Base-by-base conservation (phyloP, 2,797 vertebrate species). In the Acestrorhynchus altus region DNA sequence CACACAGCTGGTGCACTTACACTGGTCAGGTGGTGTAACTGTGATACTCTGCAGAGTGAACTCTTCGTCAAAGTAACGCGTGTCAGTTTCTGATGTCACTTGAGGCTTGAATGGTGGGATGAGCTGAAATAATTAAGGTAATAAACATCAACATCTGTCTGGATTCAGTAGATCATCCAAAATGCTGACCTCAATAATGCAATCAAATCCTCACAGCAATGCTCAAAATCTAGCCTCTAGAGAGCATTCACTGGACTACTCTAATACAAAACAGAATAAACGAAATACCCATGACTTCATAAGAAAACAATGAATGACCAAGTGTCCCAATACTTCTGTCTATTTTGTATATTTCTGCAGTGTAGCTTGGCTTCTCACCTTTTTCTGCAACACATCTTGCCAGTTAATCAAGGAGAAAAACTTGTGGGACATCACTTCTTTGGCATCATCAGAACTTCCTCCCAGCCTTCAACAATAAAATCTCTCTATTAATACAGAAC, bases 21-120 rank as follows among this genome's bases (percentile, higher is more conserved):
- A 98, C 87, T 95, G 94, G 84, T 98, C 97, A 0, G 97, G 97
- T 0, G 97, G 97, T 1, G 97, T 98, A 88, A 98, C 93, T 35
- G 96, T 98, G 84, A 98, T 98, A 67, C 94, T 94, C 86, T 98
- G 96, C 67, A 96, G 95, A 0, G 97, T 98, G 93, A 98, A 98
- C 83, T 98, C 97, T 0, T 98, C 97, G 0, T 98, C 97, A 2
- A 98, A 98, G 86, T 98, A 98, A 74, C 97, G 93, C 0, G 97
- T 98, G 88, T 98, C 97, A 0, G 96, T 95, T 89, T 98, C 97
- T 0, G 96, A 98, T 0, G 96, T 98, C 69, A 98, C 97, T 78
- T 98, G 96, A 76, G 97, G 97, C 83, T 97, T 97, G 90, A 98
- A 98, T 0, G 96, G 97, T 0, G 97, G 96, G 74, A 91, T 83